Base-by-base conservation (phyloP, 2,888 invertebrate species). In the Trachelus tabidus region DNA sequence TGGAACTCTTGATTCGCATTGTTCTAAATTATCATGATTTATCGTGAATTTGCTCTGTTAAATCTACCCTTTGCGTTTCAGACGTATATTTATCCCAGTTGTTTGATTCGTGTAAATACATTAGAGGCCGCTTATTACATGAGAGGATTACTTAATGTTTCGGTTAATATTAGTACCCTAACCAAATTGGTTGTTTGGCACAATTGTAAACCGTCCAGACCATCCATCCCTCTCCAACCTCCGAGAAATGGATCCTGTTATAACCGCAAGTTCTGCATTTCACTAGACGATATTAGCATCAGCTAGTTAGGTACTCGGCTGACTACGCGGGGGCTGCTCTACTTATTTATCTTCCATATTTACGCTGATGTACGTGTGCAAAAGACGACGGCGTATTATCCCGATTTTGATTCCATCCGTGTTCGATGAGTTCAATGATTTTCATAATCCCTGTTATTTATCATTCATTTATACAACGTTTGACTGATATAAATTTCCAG, bases 131-230 rank as follows among this genome's bases (percentile, higher is more conserved):
- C 40, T 23, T 56, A 35, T 6, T 23, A 84, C 81, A 83, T 81
- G 84, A 82, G 81, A 83, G 80, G 83, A 85, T 84, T 85, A 83
- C 79, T 85, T 80, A 83, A 85, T 79, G 78, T 77, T 69, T 69
- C 75, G 68, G 69, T 56, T 56, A 56, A 56, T 56, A 56, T 56
- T 56, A 56, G 40, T 23, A 56, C 40, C 4, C 15, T 40, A 4
- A 15, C 40, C 40, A 1, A 40, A 15, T 23, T 73, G 80, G 77
- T 84, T 84, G 81, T 83, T 76, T 81, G 83, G 81, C 81, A 82
- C 83, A 85, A 85, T 85, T 85, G 81, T 79, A 81, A 79, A 81
- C 76, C 80, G 82, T 80, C 79, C 9, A 4, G 15, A 40, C 3
- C 35, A n/a, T 11, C 34, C 34, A 11, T 11, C 34, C 11, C 11